Evolutionary conservation across 2,888 invertebrate genomes (phyloP), one percentile per base, ranked within the genome.

Genomic region (Tachina lurida): DNA sequence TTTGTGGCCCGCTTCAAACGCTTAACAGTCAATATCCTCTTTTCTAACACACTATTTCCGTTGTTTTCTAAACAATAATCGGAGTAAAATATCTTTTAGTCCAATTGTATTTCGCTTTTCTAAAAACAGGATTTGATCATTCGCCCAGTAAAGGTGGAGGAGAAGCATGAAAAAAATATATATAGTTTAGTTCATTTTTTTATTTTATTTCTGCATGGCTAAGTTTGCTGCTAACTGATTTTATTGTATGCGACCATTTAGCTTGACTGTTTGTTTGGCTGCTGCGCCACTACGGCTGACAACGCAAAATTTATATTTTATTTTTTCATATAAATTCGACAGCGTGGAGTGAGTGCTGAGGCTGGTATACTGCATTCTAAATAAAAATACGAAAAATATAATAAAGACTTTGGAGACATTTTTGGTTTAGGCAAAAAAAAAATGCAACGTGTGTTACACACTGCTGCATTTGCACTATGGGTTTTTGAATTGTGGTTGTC

Each of bases 201-300:
- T 43, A 0, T 52, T 43, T 63, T 68, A 1, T 63, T 78, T 78
- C 74, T 71, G 79, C 58, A 31, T 71, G 65, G 71, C 39, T 76
- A 76, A 62, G 67, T 79, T 83, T 77, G 7, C 54, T 82, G 75
- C 43, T 73, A 76, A 76, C 75, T 71, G 83, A 76, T 79, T 83
- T 79, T 67, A 73, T 83, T 83, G 71, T 76, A 31, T 31, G n/a
- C 67, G 56, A 83, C 63, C 54, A 76, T 73, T 68, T 76, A 62
- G 22, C 22, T 65, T 65, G 47, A 65, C 47, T 56, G 54, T 22
- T 56, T 49, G 56, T 67, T 81, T 77, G 62, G 52, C 67, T 63
- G 62, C 22, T 67, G 63, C 54, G 39, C 43, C 78, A 67, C 74
- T 45, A 71, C 54, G 60, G 52, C 79, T 80, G 79, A 86, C 83